phyloP scores from a whole-genome alignment of 2,113 vertebrate species.

The Nematolebias whitei region DNA sequence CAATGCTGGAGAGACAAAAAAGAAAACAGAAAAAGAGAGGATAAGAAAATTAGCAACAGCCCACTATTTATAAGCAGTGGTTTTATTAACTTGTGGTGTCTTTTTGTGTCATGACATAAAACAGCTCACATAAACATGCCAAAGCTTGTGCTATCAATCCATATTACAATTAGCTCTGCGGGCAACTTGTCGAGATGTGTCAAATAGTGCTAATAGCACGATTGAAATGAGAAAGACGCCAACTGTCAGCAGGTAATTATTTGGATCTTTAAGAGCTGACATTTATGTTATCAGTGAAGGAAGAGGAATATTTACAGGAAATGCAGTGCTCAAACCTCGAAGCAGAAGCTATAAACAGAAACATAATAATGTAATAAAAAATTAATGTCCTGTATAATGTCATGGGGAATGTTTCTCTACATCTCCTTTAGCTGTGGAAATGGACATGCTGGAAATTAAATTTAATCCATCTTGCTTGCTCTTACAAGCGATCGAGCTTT shows the following conservation, averaged over 20 bases:
- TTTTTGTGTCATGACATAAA: conserved; percentile 65
- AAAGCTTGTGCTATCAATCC: conserved; percentile 62
- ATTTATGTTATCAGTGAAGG: conserved; percentile 18
- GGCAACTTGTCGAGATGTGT: conserved; percentile 38
- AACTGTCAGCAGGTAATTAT: conserved; percentile 31
- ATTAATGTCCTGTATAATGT: conserved; percentile 33
- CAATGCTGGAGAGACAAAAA: conserved; percentile 55
- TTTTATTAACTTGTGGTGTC: conserved; percentile 69
- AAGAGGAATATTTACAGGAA: conserved; percentile 19
- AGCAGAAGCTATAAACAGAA: conserved; percentile 6
- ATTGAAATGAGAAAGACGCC: conserved; percentile 28
- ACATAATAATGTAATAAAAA: conserved; percentile 32
- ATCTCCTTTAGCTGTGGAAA: conserved; percentile 37
- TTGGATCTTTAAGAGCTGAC: conserved; percentile 10
- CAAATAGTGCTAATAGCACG: conserved; percentile 44
- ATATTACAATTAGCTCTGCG: conserved; percentile 48
- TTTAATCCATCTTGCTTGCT: conserved; percentile 45
- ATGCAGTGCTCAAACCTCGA: conserved; percentile 12
- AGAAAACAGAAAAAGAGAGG: conserved; percentile 39
- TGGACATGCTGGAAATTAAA: conserved; percentile 56
- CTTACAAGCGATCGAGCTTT: conserved; percentile 51
- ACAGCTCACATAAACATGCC: conserved; percentile 68
- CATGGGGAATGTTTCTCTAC: conserved; percentile 21
- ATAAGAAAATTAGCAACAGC: conserved; percentile 71
- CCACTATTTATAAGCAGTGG: conserved; percentile 58